These are phyloP conservation scores for Orcinus orca DNA, from an alignment of 2,113 vertebrate species.

Conservation along the genomic window DNA sequence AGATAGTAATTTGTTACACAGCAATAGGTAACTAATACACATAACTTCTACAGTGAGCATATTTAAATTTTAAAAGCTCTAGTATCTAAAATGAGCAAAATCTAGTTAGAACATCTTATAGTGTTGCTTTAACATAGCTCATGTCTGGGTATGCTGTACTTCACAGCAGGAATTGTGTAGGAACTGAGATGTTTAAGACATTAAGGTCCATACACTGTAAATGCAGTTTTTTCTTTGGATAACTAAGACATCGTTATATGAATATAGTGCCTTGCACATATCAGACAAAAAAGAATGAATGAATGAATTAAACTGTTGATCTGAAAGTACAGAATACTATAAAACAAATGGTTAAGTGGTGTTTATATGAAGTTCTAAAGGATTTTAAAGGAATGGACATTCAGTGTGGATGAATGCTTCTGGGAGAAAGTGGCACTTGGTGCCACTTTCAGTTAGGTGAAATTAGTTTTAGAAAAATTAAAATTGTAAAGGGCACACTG, in stretches of 20 bases:
- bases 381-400: background rate
- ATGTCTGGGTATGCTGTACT: background rate
- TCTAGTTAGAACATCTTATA: background rate
- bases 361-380: background rate
- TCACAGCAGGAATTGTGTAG: background rate
- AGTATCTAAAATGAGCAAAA: background rate
- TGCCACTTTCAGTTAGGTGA: background rate
- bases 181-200: background rate
- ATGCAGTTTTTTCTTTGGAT: background rate
- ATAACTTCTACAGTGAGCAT: background rate
- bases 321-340: background rate
- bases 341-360: background rate
- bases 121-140: background rate
- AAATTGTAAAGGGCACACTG: background rate
- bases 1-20: conserved; percentile 3
- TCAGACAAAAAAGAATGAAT: background rate
- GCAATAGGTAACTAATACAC: background rate
- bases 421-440: background rate
- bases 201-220: background rate
- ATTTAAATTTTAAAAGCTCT: background rate
- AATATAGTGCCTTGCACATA: background rate
- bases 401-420: background rate
- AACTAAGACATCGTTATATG: background rate
- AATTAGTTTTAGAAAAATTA: background rate
- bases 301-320: background rate